Evolutionary conservation across 2,113 vertebrate species (phyloP).

Genomic region (Isichthys henryi): DNA sequence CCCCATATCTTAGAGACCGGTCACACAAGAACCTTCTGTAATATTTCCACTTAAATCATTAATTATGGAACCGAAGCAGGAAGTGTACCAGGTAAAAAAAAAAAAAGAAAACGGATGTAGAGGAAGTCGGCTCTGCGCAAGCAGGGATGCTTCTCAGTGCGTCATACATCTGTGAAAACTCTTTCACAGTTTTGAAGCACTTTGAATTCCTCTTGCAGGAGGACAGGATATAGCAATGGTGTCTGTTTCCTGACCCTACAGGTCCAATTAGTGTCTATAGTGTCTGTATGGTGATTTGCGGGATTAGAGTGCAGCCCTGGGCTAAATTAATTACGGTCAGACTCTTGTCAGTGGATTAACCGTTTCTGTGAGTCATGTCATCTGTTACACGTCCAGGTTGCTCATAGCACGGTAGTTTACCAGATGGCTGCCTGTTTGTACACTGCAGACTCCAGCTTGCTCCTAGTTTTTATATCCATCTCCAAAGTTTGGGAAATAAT

Average conservation of each 20-base stretch:
- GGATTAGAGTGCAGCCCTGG: neutral
- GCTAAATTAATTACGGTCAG: neutral
- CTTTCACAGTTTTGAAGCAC: neutral
- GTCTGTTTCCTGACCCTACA: neutral
- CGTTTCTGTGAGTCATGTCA: neutral
- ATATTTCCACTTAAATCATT: neutral
- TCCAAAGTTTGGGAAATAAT: neutral
- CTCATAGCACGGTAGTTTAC: neutral
- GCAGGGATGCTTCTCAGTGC: neutral
- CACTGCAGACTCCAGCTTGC: neutral
- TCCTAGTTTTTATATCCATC: neutral
- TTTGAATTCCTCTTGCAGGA: neutral
- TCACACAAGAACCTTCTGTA: neutral
- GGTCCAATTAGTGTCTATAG: neutral
- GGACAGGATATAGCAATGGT: neutral
- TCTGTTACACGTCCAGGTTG: neutral
- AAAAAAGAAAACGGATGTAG: too few relatives aligned
- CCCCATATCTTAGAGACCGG: too few relatives aligned
- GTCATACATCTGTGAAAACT: neutral
- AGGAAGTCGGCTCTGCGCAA: neutral
- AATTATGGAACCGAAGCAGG: neutral
- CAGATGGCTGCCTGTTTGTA: neutral
- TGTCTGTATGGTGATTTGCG: neutral
- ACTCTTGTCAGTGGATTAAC: neutral
- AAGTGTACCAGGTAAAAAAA: neutral